Evolutionary conservation across 2,113 vertebrate species (phyloP).

Genomic region (Brachyhypopomus occidentalis): DNA sequence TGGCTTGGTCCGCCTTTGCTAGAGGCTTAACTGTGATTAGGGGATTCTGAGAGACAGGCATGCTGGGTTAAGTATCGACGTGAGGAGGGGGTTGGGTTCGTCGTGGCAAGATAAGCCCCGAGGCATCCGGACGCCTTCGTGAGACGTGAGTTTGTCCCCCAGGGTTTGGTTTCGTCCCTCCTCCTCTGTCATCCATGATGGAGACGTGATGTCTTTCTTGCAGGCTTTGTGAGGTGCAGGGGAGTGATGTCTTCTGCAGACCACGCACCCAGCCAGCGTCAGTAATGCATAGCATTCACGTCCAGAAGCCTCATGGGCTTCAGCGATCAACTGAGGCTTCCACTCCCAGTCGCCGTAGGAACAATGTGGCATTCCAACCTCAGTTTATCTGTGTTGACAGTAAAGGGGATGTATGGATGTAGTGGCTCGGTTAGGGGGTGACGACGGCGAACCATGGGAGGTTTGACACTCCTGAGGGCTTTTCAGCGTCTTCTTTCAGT

Average conservation of each 20-base stretch:
- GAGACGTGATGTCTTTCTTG: slow-evolving; percentile 24
- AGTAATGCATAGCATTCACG: slow-evolving; percentile 30
- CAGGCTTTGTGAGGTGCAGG: slow-evolving; percentile 29
- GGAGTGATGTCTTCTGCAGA: background rate
- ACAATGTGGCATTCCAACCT: slow-evolving; percentile 5
- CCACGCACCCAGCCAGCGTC: slow-evolving; percentile 19
- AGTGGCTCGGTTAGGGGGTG: background rate
- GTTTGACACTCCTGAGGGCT: no score
- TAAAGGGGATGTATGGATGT: background rate
- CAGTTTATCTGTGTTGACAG: slow-evolving; percentile 19
- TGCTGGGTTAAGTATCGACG: slow-evolving; percentile 47
- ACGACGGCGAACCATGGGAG: no score
- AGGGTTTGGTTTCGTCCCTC: background rate
- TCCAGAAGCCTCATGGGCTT: background rate
- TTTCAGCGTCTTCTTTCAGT: no score
- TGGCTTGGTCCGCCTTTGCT: slow-evolving; percentile 32
- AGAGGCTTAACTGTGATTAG: slow-evolving; percentile 45
- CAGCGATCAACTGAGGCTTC: background rate
- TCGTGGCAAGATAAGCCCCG: slow-evolving; percentile 57
- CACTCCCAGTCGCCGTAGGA: background rate
- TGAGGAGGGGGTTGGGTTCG: slow-evolving; percentile 58
- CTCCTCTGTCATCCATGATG: background rate
- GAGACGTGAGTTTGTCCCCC: no score
- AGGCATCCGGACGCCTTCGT: background rate
- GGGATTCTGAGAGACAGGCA: slow-evolving; percentile 38